Percentiles rank a stretch among this genome's conserved stretches.
phyloP scores from a whole-genome alignment of 2,797 vertebrate genomes.

The Eulemur coronatus region DNA sequence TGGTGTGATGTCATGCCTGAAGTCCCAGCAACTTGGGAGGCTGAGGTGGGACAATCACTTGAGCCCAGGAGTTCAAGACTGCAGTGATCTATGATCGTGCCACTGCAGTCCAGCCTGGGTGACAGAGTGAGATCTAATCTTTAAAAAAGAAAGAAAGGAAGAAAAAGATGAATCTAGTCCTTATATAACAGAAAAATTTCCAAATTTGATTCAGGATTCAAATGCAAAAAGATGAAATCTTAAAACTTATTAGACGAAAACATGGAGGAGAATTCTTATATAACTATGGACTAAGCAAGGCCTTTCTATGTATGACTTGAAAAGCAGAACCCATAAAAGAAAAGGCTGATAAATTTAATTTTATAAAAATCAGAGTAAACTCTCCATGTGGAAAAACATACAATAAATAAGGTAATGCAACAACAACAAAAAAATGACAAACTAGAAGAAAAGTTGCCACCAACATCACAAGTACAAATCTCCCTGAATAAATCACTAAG shows the following conservation, averaged over 20 bases:
- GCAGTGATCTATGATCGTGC: background rate
- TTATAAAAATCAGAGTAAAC: slow-evolving; percentile 33
- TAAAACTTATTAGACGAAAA: background rate
- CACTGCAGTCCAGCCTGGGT: background rate
- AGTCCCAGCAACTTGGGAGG: background rate
- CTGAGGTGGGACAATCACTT: background rate
- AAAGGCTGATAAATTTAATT: slow-evolving; percentile 33
- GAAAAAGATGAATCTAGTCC: background rate
- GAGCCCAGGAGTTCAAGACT: background rate
- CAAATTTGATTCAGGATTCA: background rate
- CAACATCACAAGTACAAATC: background rate
- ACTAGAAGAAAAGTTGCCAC: slow-evolving; percentile 17
- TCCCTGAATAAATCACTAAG: background rate
- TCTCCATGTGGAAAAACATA: background rate
- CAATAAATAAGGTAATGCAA: background rate
- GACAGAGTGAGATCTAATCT: background rate
- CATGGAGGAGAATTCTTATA: background rate
- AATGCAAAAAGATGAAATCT: background rate
- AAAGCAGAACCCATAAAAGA: background rate
- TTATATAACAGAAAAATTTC: background rate
- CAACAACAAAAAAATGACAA: background rate
- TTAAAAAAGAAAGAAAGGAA: background rate
- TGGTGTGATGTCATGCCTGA: background rate
- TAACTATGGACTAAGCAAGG: background rate
- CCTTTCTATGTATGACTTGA: slow-evolving; percentile 13